Conservation (phyloP, 2,888 invertebrate species). For the Hypomecis punctinalis region DNA sequence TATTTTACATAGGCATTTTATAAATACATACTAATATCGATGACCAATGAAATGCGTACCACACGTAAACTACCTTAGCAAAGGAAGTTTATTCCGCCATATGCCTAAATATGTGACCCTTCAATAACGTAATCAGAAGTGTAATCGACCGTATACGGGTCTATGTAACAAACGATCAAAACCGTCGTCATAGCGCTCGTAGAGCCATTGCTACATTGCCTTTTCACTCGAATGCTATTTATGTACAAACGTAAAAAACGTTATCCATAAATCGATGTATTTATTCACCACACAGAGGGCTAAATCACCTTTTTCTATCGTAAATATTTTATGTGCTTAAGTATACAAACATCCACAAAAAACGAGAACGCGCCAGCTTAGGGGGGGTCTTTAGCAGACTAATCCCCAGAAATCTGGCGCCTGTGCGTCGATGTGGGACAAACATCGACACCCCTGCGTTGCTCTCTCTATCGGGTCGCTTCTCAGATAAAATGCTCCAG, state of each 20-base stretch:
- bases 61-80: too few relatives aligned
- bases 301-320: constrained; percentile 7
- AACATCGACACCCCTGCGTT: constrained; percentile 52
- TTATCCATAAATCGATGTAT: constrained; percentile 3
- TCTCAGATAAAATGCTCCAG: constrained; percentile 41
- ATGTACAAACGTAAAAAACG: not conserved
- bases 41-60: too few relatives aligned
- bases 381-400: constrained; percentile 33
- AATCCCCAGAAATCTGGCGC: constrained; percentile 55
- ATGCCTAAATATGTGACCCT: too few relatives aligned
- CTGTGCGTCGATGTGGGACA: constrained; percentile 62
- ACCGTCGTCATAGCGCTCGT: not conserved
- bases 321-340: constrained; percentile 27
- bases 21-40: too few relatives aligned
- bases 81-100: too few relatives aligned
- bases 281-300: not conserved
- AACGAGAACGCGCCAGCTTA: constrained; percentile 31
- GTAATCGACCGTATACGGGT: too few relatives aligned
- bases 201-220: not conserved
- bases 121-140: too few relatives aligned
- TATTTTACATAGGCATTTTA: too few relatives aligned
- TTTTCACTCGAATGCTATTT: constrained; percentile 5
- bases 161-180: too few relatives aligned
- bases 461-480: constrained; percentile 45
- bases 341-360: constrained; percentile 29